Base-by-base conservation (phyloP, 1,140 invertebrate species). In the Drosophila subpulchrella region DNA sequence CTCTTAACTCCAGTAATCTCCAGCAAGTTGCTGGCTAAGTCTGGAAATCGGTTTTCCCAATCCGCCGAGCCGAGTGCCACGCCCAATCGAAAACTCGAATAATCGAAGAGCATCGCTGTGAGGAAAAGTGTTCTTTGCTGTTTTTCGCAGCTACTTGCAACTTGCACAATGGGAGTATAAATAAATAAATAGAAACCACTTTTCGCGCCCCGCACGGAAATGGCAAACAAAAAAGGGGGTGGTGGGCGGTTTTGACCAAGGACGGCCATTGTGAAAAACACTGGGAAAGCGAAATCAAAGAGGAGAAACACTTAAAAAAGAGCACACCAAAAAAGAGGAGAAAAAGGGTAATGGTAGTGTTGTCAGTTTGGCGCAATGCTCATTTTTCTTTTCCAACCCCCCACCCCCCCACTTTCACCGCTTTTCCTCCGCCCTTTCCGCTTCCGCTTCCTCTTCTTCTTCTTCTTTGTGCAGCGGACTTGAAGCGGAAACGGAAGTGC, bases 131-230 rank as follows among this genome's bases (percentile, higher is more conserved):
- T 15, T 15, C 15, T 50, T 30, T 50, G 27, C 27, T 12, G 48
- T 32, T 50, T 50, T 50, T 36, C 15, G n/a, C 50, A 34, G 50
- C 32, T 12, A 51, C 55, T 34, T 73, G 73, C 56, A 77, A 44
- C 65, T 42, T 72, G 73, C 66, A 81, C 78, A 81, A 85, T 81
- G 81, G 63, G 56, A 57, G 63, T 82, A 85, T 85, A 85, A 85
- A 85, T 85, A 85, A 85, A 85, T 85, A 86, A 85, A 85, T 75
- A 81, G 78, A 85, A 85, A 85, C 78, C 82, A 86, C 74, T 85
- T 85, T 85, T 86, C 68, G 75, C 81, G 65, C 78, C 74, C 65
- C 61, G 61, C 38, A 38, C 68, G 67, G 77, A 84, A 77, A 62
- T 54, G 61, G 59, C 72, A 81, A 77, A 76, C 76, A 61, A 72